phyloP scores from a whole-genome alignment of 2,888 invertebrate genomes.

The Galerucella nymphaeae region DNA sequence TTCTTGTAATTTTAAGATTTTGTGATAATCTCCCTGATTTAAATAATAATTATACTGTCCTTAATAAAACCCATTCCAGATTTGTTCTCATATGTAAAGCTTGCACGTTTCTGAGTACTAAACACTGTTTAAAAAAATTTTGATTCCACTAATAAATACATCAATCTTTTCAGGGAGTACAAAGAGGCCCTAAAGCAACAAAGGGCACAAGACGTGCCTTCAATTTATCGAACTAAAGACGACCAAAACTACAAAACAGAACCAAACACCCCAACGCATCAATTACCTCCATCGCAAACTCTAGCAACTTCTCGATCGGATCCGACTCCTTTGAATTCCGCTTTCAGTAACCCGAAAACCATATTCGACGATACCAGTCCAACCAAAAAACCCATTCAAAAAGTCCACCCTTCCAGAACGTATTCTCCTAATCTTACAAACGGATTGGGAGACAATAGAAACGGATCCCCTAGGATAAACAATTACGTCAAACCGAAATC shows the following conservation, averaged over 20 bases:
- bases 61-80: too few species aligned
- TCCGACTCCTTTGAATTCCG: slow-evolving; percentile 65
- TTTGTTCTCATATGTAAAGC: too few species aligned
- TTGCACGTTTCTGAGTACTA: too few species aligned
- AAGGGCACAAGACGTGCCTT: slow-evolving; percentile 78
- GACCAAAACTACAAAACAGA: slow-evolving; percentile 69
- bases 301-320: slow-evolving; percentile 65
- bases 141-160: too few species aligned
- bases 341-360: slow-evolving; percentile 69
- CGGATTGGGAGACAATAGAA: slow-evolving; percentile 43
- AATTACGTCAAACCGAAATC: slow-evolving; percentile 75
- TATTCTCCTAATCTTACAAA: slow-evolving; percentile 54
- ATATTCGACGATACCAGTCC: slow-evolving; percentile 67
- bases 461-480: slow-evolving; percentile 53
- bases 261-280: slow-evolving; percentile 67
- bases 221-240: slow-evolving; percentile 77
- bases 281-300: slow-evolving; percentile 55
- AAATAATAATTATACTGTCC: too few species aligned
- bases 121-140: too few species aligned
- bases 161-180: slow-evolving; percentile 80
- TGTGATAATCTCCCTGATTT: too few species aligned
- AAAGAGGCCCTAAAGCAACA: slow-evolving; percentile 90
- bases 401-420: slow-evolving; percentile 79
- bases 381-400: slow-evolving; percentile 76
- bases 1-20: too few species aligned